Conservation (phyloP, 2,888 invertebrate species). For the Cheiracanthium punctorium region DNA sequence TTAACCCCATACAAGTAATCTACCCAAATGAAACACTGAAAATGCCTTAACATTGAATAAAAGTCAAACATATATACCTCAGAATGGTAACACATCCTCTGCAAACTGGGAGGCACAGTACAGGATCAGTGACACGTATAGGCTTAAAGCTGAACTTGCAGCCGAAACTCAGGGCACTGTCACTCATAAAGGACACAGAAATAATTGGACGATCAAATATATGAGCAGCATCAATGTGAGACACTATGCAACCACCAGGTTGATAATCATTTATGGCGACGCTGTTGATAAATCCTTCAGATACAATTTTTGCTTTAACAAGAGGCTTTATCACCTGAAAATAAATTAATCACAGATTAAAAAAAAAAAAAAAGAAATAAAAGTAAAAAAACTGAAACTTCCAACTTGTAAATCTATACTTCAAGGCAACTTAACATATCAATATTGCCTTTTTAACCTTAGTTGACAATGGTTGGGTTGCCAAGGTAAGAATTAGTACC, state of each 20-base stretch:
- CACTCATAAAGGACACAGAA: slow-evolving; percentile 79
- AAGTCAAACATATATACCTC: too few species aligned
- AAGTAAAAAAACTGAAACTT: too few species aligned
- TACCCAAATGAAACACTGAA: slow-evolving; percentile 8
- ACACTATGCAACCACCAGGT: slow-evolving; percentile 80
- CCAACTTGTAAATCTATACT: too few species aligned
- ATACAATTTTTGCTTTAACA: slow-evolving; percentile 77
- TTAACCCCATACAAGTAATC: neutral
- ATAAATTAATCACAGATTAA: too few species aligned
- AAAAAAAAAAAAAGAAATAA: too few species aligned
- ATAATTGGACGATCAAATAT: slow-evolving; percentile 79
- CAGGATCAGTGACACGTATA: slow-evolving; percentile 78
- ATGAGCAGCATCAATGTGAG: slow-evolving; percentile 79
- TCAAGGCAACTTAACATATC: too few species aligned
- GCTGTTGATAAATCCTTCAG: slow-evolving; percentile 78
- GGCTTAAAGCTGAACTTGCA: slow-evolving; percentile 79
- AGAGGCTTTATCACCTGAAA: slow-evolving; percentile 77
- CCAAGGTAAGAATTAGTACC: too few species aligned
- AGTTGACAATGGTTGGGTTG: too few species aligned
- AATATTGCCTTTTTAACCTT: too few species aligned
- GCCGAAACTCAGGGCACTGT: slow-evolving; percentile 79
- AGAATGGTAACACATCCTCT: slow-evolving; percentile 78
- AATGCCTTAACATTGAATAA: too few species aligned
- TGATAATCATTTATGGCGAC: slow-evolving; percentile 80
- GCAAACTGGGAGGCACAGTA: slow-evolving; percentile 77